Base-by-base conservation (phyloP, 2,113 vertebrate genomes). In the Microcebus tavaratra region DNA sequence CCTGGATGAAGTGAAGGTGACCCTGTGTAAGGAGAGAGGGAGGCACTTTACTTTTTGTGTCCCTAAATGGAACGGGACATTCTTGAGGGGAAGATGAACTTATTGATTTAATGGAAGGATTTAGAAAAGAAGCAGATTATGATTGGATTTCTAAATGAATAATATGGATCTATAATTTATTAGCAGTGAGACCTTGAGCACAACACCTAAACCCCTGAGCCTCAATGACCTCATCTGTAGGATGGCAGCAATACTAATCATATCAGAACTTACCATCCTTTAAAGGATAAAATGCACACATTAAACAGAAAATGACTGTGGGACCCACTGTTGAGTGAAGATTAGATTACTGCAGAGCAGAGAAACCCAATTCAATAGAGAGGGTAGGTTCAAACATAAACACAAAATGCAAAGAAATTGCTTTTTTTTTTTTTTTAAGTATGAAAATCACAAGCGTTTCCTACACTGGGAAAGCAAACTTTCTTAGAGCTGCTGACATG, bases 91-190 rank as follows among this genome's bases (percentile, higher is more conserved):
- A 27, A 67, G 57, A 34, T 65, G 13, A 75, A 53, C 1, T 72
- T 85, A 67, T 2, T 67, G 61, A 21, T 45, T 90, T 67, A 94
- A 50, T 36, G 34, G 2, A 18, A 90, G 90, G 27, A 50, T 65
- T 95, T 89, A 81, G 34, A 73, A 76, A 78, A 76, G 0, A 15
- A 85, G n/a, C 48, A 67, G 65, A 50, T 18, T 89, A 87, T 48
- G 15, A 85, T 27, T 65, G 68, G 15, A 57, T 36, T 95, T 91
- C 45, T 15, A 85, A 72, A 86, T 79, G 39, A 81, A 78, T 75
- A 31, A 12, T 21, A 23, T 2, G 14, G 34, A 75, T 82, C 53
- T 88, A 13, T 27, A 78, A 29, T 23, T 48, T 90, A 78, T 55
- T 29, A 70, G 34, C 50, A 68, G 2, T 57, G 36, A 72, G 50